These are phyloP conservation scores for Hycleus cichorii DNA, from an alignment of 1,140 invertebrate genomes.

Conservation along the genomic window DNA sequence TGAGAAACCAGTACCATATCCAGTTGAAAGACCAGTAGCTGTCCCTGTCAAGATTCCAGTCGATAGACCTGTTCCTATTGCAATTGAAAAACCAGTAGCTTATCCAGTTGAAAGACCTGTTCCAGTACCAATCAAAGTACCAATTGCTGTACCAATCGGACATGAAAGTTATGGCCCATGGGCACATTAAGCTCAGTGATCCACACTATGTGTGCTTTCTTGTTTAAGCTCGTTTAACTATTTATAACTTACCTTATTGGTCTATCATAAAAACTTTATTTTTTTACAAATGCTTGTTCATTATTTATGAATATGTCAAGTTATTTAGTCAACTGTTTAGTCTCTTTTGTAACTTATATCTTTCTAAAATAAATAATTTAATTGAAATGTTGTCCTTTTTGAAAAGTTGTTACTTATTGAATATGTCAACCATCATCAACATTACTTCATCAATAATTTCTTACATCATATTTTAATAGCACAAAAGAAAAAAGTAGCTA, in stretches of 20 bases:
- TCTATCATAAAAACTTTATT: constrained; percentile 26
- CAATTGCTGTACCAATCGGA: constrained; percentile 48
- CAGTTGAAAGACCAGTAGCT: constrained; percentile 50
- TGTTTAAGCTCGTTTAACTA: constrained; percentile 41
- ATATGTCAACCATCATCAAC: no score
- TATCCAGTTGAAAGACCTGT: constrained; percentile 52
- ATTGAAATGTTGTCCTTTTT: neutral
- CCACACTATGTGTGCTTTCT: constrained; percentile 43
- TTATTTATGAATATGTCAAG: constrained; percentile 24
- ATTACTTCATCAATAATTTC: no score
- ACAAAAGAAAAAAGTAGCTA: no score
- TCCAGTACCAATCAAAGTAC: constrained; percentile 41
- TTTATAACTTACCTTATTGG: constrained; percentile 23
- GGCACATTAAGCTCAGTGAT: constrained; percentile 26
- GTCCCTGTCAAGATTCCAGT: constrained; percentile 53
- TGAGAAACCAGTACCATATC: constrained; percentile 49
- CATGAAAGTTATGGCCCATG: constrained; percentile 44
- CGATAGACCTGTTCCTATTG: constrained; percentile 49
- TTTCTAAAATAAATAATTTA: constrained; percentile 15
- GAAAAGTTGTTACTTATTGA: no score
- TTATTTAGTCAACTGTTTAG: constrained; percentile 3
- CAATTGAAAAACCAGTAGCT: constrained; percentile 43
- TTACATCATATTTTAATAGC: no score
- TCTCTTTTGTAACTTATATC: constrained; percentile 17
- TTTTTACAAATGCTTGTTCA: constrained; percentile 26